Evolutionary conservation across 1,140 invertebrate genomes (phyloP), one percentile per base, ranked within the genome.

Genomic region (Akabosia matsudoensis): DNA sequence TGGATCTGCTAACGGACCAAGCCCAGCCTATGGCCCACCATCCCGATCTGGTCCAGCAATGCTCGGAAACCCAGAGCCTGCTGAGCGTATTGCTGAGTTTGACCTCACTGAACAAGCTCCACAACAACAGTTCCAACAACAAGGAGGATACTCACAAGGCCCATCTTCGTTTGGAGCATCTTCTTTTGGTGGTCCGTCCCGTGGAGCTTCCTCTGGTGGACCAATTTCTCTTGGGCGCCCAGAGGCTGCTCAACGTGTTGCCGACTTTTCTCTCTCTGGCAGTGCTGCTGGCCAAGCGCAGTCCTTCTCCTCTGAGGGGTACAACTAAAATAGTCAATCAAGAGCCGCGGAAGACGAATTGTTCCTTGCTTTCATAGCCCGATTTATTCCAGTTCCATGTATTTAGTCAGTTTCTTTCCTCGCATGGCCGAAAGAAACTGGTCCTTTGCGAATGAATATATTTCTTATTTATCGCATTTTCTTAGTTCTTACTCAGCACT

Each of bases 191-290:
- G 70, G 51, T 31, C 75, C 75, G 45, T 7, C 75, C 18, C 72
- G 56, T 26, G 70, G 37, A 72, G 33, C 18, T 54, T 54, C 72
- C 2, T 77, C 76, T 22, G 37, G 37, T 10, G 37, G 37, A 45
- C 18, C 37, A 45, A 73, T 33, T 61, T 18, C 24, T 22, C 34
- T 77, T 28, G 76, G 76, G 56, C 61, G 56, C 61, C 76, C 76
- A n/a, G 76, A 77, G 51, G 16, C 30, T 0, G 76, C 76, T 51
- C 61, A 77, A 61, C 33, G 67, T n/a, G 67, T 77, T 71, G 76
- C 72, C 30, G 76, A 77, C 67, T 77, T 77, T 51, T 34, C 34
- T 70, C n/a, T 71, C 33, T 72, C 26, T 28, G 71, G 28, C 18
- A 14, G 54, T 37, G 70, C 14, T 70, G 54, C n/a, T 37, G 13